phyloP scores from a whole-genome alignment of 2,113 vertebrate genomes.

The Petaurus breviceps region DNA sequence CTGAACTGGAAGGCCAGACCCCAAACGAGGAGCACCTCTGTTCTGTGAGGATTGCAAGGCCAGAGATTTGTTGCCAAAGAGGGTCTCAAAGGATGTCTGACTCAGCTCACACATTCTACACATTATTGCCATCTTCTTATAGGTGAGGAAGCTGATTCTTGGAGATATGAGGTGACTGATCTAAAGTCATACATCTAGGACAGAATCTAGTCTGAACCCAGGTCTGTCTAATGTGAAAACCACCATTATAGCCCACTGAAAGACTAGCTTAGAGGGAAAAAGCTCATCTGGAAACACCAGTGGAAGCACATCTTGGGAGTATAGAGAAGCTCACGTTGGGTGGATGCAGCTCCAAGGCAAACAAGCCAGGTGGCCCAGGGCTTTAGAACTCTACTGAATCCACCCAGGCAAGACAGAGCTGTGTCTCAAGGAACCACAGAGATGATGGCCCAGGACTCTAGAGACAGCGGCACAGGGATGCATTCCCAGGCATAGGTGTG shows the following conservation, averaged over 20 bases:
- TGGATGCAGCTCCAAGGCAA: neutral
- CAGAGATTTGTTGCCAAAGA: neutral
- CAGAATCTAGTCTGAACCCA: neutral
- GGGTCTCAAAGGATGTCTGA: neutral
- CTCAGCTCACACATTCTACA: neutral
- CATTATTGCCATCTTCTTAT: neutral
- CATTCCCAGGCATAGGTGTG: neutral
- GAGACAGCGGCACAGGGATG: neutral
- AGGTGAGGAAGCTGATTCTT: slow-evolving; percentile 1
- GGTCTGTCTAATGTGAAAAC: neutral
- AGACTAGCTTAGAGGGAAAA: neutral
- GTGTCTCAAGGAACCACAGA: neutral
- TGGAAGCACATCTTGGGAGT: neutral
- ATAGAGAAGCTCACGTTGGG: neutral
- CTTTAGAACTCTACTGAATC: slow-evolving; percentile 1
- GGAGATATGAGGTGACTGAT: neutral
- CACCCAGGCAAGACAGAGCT: neutral
- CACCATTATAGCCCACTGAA: neutral
- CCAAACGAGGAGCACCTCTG: neutral
- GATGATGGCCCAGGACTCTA: neutral
- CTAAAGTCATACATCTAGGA: neutral
- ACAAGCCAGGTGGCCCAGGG: fast-evolving
- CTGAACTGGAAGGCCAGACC: neutral
- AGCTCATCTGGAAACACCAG: no score
- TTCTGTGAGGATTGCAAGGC: neutral